Evolutionary conservation across 2,888 invertebrate species (phyloP), one percentile per base, ranked within the genome.

Genomic region (Baronia brevicornis): DNA sequence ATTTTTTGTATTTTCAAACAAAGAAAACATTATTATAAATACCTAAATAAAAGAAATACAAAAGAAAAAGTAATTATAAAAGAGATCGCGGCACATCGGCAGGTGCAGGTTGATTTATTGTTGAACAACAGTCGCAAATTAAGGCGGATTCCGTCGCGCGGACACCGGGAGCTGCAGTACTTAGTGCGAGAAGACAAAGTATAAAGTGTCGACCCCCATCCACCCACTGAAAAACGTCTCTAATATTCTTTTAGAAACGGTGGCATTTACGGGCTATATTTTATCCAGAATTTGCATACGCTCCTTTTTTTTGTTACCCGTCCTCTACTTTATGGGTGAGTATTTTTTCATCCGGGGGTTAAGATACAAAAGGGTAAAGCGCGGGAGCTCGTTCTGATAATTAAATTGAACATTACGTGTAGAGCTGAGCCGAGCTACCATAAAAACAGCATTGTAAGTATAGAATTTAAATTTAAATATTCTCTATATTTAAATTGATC

Each of bases 251-350:
- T 84, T 85, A 84, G 85, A 84, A 84, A 85, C 85, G 84, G 84
- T 84, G 84, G 85, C 85, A 85, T 85, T 85, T 85, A 85, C 85
- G 84, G 84, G 85, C 85, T 85, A 85, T 85, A 85, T 85, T 85
- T 85, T 85, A 85, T 84, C 84, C 84, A 70, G 85, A 85, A 85
- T 85, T 85, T 85, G 85, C 85, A 85, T 85, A 85, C 85, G 84
- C 84, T 84, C 79, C 78, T 85, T 82, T 85, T 66, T 77, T 80
- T 74, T 74, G 71, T 78, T 46, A 79, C 80, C 82, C 80, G 80
- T 82, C 79, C 77, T 80, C 80, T 82, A 78, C 77, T 80, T 80
- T 82, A 82, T 82, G 82, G 82, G 84, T 78, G 82, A 79, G 84
- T 69, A 80, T 84, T 84, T 84, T 84, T 80, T 82, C 71, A 74